Base-by-base conservation (phyloP, 2,113 vertebrate genomes). In the Ranitomeya imitator region DNA sequence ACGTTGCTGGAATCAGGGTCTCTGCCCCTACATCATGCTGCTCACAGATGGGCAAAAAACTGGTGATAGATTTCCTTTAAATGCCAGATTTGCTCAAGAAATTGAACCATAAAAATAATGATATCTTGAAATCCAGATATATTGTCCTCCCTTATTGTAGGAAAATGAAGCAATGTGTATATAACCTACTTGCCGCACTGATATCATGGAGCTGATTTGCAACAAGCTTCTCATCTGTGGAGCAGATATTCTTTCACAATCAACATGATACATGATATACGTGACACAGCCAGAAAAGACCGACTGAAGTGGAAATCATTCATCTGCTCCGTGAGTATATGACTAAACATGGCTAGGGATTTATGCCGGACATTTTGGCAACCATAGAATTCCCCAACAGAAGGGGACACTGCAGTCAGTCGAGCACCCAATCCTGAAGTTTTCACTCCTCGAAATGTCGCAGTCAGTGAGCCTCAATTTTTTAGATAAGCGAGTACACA, bases 171-270 rank as follows among this genome's bases (percentile, higher is more conserved):
- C n/a, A 15, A 79, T 23, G 23, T 79, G 45, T 65, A 63, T 82
- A 37, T 65, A 63, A 13, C 16, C 37, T 14, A 18, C 31, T 37
- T 45, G 19, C 8, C 21, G 10, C 79, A 81, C 19, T 83, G 80
- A 83, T 18, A n/a, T 83, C 80, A 83, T 16, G 37, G 31, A 51
- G 60, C 26, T 83, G 51, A 63, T 63, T n/a, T 83, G 80, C 60
- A 31, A 63, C 26, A 13, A n/a, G 8, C 12, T 15, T 83, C 60
- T 65, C 60, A 83, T 83, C 80, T 83, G 80, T 7, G 26, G 19
- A 83, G 18, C 60, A 83, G 80, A 65, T 65, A 45, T 45, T 61
- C 26, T 83, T 83, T 51, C 80, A 65, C 60, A 83, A 83, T 82
- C 79, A 63, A n/a, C 18, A 63, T 83, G 10, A 83, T 45, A 45